Evolutionary conservation across 2,113 vertebrate species (phyloP).

Genomic region (Oriolus oriolus): DNA sequence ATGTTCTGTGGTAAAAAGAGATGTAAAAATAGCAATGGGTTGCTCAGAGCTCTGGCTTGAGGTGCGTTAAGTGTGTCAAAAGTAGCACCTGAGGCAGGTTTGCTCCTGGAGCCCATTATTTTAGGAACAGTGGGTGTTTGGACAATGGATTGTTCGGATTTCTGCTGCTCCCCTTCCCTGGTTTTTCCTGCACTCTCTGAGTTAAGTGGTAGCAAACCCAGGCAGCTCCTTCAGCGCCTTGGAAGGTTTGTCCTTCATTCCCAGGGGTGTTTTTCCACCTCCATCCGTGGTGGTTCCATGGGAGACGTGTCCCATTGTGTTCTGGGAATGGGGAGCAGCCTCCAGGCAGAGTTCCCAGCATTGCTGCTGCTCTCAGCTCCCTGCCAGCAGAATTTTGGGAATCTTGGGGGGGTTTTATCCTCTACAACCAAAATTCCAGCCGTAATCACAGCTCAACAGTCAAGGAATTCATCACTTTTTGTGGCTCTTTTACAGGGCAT

Average conservation of each 20-base stretch:
- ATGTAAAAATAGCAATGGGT: neutral
- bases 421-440: neutral
- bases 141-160: neutral
- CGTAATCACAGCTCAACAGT: accelerated
- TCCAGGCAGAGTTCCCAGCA: neutral
- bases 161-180: neutral
- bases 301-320: neutral
- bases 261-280: neutral
- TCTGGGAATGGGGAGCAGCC: neutral
- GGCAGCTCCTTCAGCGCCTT: neutral
- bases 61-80: neutral
- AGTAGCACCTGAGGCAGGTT: neutral
- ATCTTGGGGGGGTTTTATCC: neutral
- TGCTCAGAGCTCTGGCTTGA: neutral
- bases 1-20: neutral
- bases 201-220: neutral
- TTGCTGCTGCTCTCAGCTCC: neutral
- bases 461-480: neutral
- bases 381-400: neutral
- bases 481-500: neutral
- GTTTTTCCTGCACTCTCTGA: neutral
- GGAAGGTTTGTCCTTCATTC: neutral
- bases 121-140: neutral
- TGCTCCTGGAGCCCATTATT: neutral
- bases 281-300: neutral